Evolutionary conservation across 2,113 vertebrate species (phyloP), one percentile per base, ranked within the genome.

Genomic region (Spea multiplicata): DNA sequence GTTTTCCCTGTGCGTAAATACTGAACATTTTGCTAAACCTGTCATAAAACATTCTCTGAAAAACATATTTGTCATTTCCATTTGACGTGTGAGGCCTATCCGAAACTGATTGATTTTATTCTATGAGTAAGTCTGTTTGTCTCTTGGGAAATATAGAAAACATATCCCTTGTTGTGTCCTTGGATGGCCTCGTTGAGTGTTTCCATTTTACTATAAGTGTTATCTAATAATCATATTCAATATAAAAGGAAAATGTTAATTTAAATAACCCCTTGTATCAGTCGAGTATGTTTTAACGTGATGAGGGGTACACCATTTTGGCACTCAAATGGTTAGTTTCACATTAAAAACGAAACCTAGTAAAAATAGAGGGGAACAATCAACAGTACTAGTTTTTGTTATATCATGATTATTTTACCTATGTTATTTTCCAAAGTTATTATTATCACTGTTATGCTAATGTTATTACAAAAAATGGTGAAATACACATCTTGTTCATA

Each of bases 1-100:
- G 44, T 66, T 78, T 66, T 66, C 69, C 68, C 76, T 66, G 4
- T 45, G 57, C 59, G 44, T 17, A 44, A 71, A 72, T 65, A n/a
- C 53, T 72, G 59, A 44, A 45, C 69, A 72, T 72, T 71, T 61
- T 66, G 69, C 44, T 72, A 72, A 78, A 72, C 48, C n/a, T 61
- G 69, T 65, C 61, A 64, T 72, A 53, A 78, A 72, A 65, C 72
- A 78, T 78, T 78, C 76, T 55, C 59, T 49, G 69, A 72, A 78
- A 78, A 78, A 72, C 76, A 72, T 72, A 78, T 78, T 78, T 78
- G 30, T 78, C 76, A 72, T 78, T 57, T 47, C 66, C 47, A 8
- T 78, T 71, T 78, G 76, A 65, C 76, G 47, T 61, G 62, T 55
- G 61, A 71, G 49, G 76, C 30, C 59, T 72, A 49, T 66, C 76